Evolutionary conservation across 92 coral and sea anemone species (phyloP), one percentile per base, ranked within the genome.

Genomic region (Paragorgia papillata): DNA sequence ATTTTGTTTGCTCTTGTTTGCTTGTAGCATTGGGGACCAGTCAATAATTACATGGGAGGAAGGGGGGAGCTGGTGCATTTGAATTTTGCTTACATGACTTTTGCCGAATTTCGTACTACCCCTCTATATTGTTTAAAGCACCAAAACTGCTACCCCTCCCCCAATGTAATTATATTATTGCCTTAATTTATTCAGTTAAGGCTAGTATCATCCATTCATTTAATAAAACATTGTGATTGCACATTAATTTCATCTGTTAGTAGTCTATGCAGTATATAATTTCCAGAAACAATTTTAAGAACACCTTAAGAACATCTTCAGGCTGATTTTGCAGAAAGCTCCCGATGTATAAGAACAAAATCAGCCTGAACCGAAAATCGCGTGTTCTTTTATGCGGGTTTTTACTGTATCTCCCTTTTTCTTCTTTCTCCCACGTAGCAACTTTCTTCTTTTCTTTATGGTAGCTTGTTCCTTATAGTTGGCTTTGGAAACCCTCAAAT

Each of bases 311-410:
- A 37, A 37, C 43, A 37, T 37, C 10, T 37, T 37, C 43, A 37
- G 43, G 43, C 43, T 37, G 43, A 37, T 37, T 37, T 37, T 37
- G 43, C 43, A 37, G 43, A 37, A 37, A 37, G 10, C 43, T 4
- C 74, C 69, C 68, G 60, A 80, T 80, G 68, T 80, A 80, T 80
- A 68, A 67, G 79, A 80, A 80, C 69, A 75, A 75, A 80, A 80
- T 79, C 68, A 80, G 78, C 84, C 84, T 80, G 84, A 80, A 80
- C 78, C 84, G 39, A 32, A 67, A 75, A 75, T 61, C 31, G 59
- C 63, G 56, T 21, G 83, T 79, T 77, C 80, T 75, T 75, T 54
- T 59, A 75, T 65, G 59, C 29, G 80, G 80, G 80, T 57, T 37
- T 75, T 75, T 57, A 75, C 55, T 75, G 55, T 75, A 75, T 51